Percentiles rank a stretch among this genome's conserved stretches.
phyloP scores from a whole-genome alignment of 2,797 vertebrate genomes.

The Columba guinea region DNA sequence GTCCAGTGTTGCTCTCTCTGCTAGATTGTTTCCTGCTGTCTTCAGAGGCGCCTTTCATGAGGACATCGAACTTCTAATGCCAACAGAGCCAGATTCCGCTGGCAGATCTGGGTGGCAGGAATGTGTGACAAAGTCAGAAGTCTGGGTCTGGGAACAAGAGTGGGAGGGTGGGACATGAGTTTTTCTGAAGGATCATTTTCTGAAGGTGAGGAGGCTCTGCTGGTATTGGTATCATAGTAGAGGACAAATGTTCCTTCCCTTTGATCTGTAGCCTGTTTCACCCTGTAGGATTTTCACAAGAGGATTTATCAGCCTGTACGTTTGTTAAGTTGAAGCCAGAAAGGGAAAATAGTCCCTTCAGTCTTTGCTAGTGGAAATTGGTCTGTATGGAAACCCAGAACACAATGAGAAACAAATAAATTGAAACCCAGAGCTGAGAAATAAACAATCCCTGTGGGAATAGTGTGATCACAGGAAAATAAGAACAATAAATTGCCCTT shows the following conservation, averaged over 20 bases:
- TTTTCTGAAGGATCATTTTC: conserved; percentile 44
- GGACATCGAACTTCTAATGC: background rate
- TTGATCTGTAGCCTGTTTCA: conserved; percentile 66
- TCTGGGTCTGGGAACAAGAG: background rate
- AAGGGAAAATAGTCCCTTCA: conserved; percentile 68
- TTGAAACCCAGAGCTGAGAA: conserved; percentile 69
- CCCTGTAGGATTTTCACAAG: conserved; percentile 68
- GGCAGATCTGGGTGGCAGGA: background rate
- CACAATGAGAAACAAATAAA: conserved; percentile 70
- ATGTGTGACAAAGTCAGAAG: conserved; percentile 14
- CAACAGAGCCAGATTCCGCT: background rate
- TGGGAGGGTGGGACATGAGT: background rate
- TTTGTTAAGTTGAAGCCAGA: conserved; percentile 67
- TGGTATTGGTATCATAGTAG: conserved; percentile 37
- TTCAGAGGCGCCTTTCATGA: background rate
- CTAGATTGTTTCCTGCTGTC: background rate
- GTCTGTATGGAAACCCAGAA: conserved; percentile 60
- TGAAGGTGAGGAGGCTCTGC: conserved; percentile 60
- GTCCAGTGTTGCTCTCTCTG: background rate
- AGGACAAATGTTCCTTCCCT: conserved; percentile 64
- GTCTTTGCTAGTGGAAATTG: conserved; percentile 68
- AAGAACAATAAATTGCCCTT: conserved; percentile 68
- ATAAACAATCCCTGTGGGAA: conserved; percentile 68
- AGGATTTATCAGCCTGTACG: conserved; percentile 63
- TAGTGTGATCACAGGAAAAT: conserved; percentile 63